Evolutionary conservation across 2,888 invertebrate species (phyloP).

Genomic region (Pristionchus entomophagus): DNA sequence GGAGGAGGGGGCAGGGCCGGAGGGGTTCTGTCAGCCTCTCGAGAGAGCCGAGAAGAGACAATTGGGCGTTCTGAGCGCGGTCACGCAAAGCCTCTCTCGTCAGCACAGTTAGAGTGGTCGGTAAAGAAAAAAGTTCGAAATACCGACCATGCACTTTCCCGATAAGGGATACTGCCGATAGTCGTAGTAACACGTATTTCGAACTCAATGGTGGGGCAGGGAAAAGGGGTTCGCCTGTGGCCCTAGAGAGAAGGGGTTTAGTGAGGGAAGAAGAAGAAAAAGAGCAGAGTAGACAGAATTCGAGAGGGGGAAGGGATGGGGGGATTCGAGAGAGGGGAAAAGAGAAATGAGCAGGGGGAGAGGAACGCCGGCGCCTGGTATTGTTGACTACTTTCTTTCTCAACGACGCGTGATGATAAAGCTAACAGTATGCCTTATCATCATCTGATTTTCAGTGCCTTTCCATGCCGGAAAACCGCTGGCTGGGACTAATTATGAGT

Average conservation of each 20-base stretch:
- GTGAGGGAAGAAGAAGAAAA: no score
- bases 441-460: background rate
- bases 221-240: no score
- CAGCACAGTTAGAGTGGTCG: no score
- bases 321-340: background rate
- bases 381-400: background rate
- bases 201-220: no score
- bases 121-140: no score
- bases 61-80: no score
- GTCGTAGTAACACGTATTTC: no score
- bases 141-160: no score
- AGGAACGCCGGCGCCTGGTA: slow-evolving; percentile 5
- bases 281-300: slow-evolving; percentile 56
- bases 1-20: background rate
- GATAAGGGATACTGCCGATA: no score
- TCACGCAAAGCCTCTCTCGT: no score
- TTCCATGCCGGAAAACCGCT: background rate
- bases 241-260: no score
- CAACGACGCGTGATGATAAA: no score
- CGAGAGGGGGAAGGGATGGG: slow-evolving; percentile 49
- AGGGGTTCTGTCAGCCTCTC: background rate
- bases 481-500: background rate
- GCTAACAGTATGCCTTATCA: background rate
- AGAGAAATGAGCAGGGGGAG: slow-evolving; percentile 50
- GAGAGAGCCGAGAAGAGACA: background rate